Evolutionary conservation across 2,888 invertebrate genomes (phyloP), one percentile per base, ranked within the genome.

Genomic region (Lithophane semibrunnea): DNA sequence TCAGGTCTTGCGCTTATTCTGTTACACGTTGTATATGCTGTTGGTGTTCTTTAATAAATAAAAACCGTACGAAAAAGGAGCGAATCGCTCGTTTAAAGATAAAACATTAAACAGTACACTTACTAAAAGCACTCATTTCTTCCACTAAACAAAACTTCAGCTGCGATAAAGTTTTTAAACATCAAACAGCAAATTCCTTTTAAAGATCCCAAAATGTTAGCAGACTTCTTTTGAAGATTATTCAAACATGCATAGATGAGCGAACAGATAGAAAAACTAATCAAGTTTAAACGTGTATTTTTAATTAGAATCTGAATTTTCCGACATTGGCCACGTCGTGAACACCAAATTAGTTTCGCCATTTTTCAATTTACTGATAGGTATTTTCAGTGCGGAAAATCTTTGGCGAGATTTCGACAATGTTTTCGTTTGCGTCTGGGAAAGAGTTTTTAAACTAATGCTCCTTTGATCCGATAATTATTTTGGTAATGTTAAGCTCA

Each of bases 261-360:
- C 42, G 61, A 66, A 29, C 29, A 79, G 74, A 83, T 83, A 86
- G 76, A 60, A 77, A 83, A 88, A 82, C 75, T 86, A 88, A 91
- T 88, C 86, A 86, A 77, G 75, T 74, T 61, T 61, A 44, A 67
- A 75, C 74, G 78, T 67, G 72, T 66, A 79, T 80, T 90, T 91
- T 91, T 90, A 90, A 91, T 91, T 91, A 89, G 86, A 89, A 69
- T 82, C 70, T 73, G 77, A 86, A 88, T 86, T 84, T 83, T 84
- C 76, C 13, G 66, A 75, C 73, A 86, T 79, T 84, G 83, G 83
- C 64, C 77, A 79, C 83, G 80, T 79, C 64, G 67, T 60, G 58
- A 56, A 72, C 49, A 65, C 52, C 63, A 80, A 85, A 87, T 89
- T 86, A 83, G 82, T 80, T 86, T 56, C 63, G 64, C 54, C 72